Conservation (phyloP, 2,113 vertebrate genomes). For the Vanacampus margaritifer region DNA sequence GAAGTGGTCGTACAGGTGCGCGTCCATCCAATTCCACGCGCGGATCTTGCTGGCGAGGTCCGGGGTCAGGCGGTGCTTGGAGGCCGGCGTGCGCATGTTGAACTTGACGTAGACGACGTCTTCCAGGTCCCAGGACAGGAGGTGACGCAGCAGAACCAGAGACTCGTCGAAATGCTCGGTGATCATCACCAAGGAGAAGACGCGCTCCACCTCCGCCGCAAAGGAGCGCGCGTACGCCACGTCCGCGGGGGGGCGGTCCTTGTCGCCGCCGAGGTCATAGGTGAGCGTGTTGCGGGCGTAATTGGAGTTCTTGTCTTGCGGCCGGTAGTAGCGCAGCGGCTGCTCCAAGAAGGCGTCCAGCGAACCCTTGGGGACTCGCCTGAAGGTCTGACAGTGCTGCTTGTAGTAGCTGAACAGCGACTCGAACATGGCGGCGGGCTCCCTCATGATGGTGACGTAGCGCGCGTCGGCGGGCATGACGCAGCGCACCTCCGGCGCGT, state of each 20-base stretch:
- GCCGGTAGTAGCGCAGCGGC: conserved; percentile 77
- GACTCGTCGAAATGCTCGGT: conserved; percentile 87
- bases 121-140: conserved; percentile 82
- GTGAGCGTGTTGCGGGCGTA: conserved; percentile 82
- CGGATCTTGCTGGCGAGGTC: conserved; percentile 68
- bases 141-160: conserved; percentile 78
- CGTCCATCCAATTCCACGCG: conserved; percentile 80
- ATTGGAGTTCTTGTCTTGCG: conserved; percentile 77
- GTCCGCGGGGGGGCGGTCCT: conserved; percentile 65
- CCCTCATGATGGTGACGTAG: conserved; percentile 82
- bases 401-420: conserved; percentile 85
- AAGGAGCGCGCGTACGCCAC: conserved; percentile 68
- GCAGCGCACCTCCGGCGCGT: conserved; percentile 65
- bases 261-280: conserved; percentile 82
- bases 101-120: conserved; percentile 83
- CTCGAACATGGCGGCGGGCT: conserved; percentile 84
- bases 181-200: conserved; percentile 85
- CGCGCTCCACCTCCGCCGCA: conserved; percentile 71
- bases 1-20: conserved; percentile 79
- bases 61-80: conserved; percentile 69
- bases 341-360: conserved; percentile 76
- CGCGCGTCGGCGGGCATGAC: conserved; percentile 80
- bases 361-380: conserved; percentile 78
- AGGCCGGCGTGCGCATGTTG: conserved; percentile 78
- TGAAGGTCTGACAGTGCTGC: conserved; percentile 80